phyloP scores from a whole-genome alignment of 92 coral and sea anemone genomes.

The Phenganax subtilis region DNA sequence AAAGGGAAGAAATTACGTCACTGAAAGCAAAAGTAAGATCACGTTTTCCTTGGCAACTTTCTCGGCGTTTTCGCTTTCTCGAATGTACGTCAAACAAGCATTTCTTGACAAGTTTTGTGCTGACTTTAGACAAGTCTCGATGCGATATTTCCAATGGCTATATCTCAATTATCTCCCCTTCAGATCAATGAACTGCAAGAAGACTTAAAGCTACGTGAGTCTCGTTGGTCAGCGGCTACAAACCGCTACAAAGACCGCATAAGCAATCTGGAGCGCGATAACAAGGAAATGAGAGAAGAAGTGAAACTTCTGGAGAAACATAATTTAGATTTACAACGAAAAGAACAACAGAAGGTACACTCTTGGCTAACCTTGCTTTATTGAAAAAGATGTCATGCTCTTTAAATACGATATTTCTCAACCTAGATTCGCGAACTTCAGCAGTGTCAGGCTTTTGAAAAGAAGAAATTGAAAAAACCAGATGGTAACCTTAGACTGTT shows the following conservation, averaged over 20 bases:
- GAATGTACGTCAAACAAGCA: too few relatives aligned
- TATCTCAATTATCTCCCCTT: background rate
- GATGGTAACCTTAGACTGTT: background rate
- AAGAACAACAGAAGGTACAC: conserved; percentile 46
- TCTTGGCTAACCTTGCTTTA: background rate
- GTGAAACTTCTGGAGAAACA: conserved; percentile 75
- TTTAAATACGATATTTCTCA: background rate
- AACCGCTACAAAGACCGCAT: conserved; percentile 82
- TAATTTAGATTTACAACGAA: conserved; percentile 77
- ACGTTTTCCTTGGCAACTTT: too few relatives aligned
- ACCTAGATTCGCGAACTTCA: conserved; percentile 30
- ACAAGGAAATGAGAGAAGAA: conserved; percentile 87
- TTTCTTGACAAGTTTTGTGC: too few relatives aligned
- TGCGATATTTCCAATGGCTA: background rate
- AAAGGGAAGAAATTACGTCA: conserved; percentile 83
- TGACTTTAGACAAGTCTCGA: too few relatives aligned
- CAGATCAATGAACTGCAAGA: conserved; percentile 79
- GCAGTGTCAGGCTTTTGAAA: conserved; percentile 25
- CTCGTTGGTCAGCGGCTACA: conserved; percentile 98
- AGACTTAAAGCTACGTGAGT: conserved; percentile 87
- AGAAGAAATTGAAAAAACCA: conserved; percentile 12
- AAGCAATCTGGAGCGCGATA: conserved; percentile 72
- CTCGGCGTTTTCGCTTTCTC: background rate
- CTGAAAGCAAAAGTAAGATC: conserved; percentile 68
- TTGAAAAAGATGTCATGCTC: background rate